Conservation (phyloP, 2,113 vertebrate genomes). For the Orthonyx spaldingii region DNA sequence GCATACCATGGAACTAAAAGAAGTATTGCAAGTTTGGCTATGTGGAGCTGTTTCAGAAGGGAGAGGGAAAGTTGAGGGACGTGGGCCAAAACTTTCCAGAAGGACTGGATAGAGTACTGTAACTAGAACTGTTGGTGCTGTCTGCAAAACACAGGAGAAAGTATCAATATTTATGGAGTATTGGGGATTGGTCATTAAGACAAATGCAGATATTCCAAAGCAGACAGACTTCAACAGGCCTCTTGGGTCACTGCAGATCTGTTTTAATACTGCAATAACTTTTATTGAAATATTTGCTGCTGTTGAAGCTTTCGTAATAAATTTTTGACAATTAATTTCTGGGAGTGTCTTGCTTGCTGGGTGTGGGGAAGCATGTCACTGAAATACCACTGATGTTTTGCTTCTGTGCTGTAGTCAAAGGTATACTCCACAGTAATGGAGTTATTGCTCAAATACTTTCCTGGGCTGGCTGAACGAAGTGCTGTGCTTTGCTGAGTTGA, state of each 20-base stretch:
- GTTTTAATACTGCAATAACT: conserved; percentile 61
- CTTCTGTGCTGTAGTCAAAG: not conserved
- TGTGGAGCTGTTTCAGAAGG: conserved; percentile 43
- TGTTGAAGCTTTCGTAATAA: conserved; percentile 72
- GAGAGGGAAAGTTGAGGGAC: conserved; percentile 17
- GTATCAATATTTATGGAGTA: not conserved
- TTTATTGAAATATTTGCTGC: conserved; percentile 56
- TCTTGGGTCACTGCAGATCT: conserved; percentile 34
- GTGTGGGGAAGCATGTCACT: not conserved
- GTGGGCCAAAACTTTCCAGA: conserved; percentile 17
- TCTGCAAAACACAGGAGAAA: not conserved
- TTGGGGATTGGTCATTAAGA: not conserved
- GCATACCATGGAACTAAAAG: conserved; percentile 52
- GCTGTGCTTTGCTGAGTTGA: conserved; percentile 45
- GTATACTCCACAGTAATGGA: not conserved
- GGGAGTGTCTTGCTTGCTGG: conserved; percentile 54
- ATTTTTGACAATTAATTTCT: conserved; percentile 56
- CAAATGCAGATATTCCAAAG: conserved; percentile 2
- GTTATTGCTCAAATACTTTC: not conserved
- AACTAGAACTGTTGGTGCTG: conserved; percentile 21
- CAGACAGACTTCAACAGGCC: not conserved
- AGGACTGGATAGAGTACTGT: conserved; percentile 24
- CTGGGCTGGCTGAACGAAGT: not conserved
- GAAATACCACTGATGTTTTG: conserved; percentile 1
- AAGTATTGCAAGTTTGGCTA: conserved; percentile 50